Percentiles rank a stretch among this genome's conserved stretches.
phyloP scores from a whole-genome alignment of 2,888 invertebrate genomes.

The Anthrax anthrax region DNA sequence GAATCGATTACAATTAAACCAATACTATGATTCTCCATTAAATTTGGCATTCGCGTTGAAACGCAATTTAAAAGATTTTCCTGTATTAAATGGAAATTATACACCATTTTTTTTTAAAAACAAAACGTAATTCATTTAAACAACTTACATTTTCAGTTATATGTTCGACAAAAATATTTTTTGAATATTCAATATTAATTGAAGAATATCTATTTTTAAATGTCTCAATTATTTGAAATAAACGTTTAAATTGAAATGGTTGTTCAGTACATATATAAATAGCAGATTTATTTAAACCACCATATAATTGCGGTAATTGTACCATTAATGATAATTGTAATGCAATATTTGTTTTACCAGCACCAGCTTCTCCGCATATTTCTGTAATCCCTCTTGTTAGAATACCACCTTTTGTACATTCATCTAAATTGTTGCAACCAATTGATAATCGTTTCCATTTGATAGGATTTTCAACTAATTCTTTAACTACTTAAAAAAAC shows the following conservation, averaged over 20 bases:
- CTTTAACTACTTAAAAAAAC: background rate
- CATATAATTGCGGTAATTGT: constrained; percentile 38
- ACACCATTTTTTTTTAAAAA: too few relatives aligned
- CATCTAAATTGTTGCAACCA: constrained; percentile 46
- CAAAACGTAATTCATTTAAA: background rate
- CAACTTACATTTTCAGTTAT: constrained; percentile 37
- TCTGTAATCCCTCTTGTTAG: constrained; percentile 53
- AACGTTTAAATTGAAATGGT: constrained; percentile 52
- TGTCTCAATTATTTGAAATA: constrained; percentile 39
- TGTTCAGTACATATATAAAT: constrained; percentile 61
- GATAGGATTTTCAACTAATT: constrained; percentile 6
- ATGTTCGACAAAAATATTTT: constrained; percentile 52
- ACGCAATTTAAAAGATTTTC: constrained; percentile 42
- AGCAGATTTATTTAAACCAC: constrained; percentile 43
- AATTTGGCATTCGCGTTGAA: constrained; percentile 36
- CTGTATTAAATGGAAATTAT: constrained; percentile 28
- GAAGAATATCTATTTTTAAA: constrained; percentile 27
- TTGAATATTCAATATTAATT: constrained; percentile 34
- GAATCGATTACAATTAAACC: constrained; percentile 58
- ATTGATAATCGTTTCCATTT: constrained; percentile 27
- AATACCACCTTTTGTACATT: constrained; percentile 48
- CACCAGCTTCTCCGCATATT: constrained; percentile 54
- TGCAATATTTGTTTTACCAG: constrained; percentile 63
- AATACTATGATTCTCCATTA: constrained; percentile 39
- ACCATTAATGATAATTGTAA: constrained; percentile 54